Percentiles rank a stretch among this genome's conserved stretches.
Evolutionary conservation across 2,113 vertebrate species (phyloP).

Genomic region (Leucopsar rothschildi): DNA sequence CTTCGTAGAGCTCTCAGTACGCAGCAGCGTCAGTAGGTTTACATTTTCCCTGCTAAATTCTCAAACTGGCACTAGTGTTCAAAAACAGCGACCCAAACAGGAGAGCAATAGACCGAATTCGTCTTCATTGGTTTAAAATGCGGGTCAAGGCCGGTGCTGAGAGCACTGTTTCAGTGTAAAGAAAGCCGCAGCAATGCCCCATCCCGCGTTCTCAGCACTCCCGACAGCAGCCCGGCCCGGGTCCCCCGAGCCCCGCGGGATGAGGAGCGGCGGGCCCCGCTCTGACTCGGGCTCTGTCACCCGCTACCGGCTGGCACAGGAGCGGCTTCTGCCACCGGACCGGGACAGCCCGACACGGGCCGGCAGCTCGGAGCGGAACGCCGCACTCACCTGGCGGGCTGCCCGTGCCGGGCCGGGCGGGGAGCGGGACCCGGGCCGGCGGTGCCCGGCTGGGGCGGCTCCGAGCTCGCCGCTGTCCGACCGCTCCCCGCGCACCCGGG

Average conservation of each 20-base stretch:
- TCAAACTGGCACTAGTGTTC: background rate
- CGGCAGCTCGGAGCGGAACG: background rate
- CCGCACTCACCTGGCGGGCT: background rate
- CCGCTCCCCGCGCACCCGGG: background rate
- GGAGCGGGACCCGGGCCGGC: no score
- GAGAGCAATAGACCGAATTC: background rate
- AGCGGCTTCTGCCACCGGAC: fast-evolving
- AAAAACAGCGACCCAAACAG: background rate
- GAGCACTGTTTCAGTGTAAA: background rate
- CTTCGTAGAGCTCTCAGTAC: background rate
- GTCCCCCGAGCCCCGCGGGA: background rate
- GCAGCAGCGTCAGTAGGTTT: background rate
- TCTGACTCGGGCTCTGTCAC: fast-evolving
- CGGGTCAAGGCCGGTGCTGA: background rate
- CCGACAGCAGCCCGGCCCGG: background rate
- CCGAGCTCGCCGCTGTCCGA: background rate
- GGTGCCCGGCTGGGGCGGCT: background rate
- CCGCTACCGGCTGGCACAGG: fast-evolving
- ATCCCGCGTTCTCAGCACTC: background rate
- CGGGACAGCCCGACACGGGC: background rate
- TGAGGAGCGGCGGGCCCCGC: background rate
- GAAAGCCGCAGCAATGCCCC: fast-evolving
- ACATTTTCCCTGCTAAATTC: background rate
- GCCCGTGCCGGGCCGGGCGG: background rate
- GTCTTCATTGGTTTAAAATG: background rate